These are phyloP conservation scores for Corydoras sp. DNA, from an alignment of 2,113 vertebrate species.

Conservation along the genomic window DNA sequence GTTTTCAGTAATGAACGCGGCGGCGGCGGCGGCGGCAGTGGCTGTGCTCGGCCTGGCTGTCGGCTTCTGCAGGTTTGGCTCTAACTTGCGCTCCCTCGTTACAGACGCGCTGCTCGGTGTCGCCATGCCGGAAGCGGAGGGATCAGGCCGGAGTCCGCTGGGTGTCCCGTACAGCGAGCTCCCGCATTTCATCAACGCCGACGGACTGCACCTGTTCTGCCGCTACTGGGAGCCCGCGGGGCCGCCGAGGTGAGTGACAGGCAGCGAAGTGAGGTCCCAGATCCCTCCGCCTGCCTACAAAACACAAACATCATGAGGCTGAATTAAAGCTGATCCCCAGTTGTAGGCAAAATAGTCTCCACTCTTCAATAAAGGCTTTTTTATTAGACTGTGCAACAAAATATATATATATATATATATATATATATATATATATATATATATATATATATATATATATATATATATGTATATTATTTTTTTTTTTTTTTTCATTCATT, in stretches of 20 bases:
- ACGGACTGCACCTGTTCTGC: slow-evolving; percentile 89
- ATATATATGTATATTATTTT: no score
- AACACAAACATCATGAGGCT: no score
- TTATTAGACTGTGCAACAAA: no score
- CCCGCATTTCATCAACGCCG: slow-evolving; percentile 82
- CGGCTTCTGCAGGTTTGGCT: slow-evolving; percentile 55
- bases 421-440: no score
- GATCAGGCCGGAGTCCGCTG: slow-evolving; percentile 75
- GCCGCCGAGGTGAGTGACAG: slow-evolving; percentile 75
- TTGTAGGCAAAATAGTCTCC: no score
- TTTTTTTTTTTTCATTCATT: no score
- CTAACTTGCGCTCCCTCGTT: slow-evolving; percentile 51
- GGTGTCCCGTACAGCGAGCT: slow-evolving; percentile 76
- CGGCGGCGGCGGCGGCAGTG: slow-evolving; percentile 23
- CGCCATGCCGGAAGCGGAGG: slow-evolving; percentile 81
- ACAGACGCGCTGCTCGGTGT: slow-evolving; percentile 47
- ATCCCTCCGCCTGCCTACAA: no score
- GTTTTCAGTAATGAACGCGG: slow-evolving; percentile 15
- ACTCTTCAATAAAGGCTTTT: no score
- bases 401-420: no score
- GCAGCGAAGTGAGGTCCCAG: no score
- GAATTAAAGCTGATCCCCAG: no score
- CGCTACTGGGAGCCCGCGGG: slow-evolving; percentile 85
- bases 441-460: no score
- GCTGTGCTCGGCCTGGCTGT: slow-evolving; percentile 54